Evolutionary conservation across 2,113 vertebrate species (phyloP).

Genomic region (Silurus glanis): DNA sequence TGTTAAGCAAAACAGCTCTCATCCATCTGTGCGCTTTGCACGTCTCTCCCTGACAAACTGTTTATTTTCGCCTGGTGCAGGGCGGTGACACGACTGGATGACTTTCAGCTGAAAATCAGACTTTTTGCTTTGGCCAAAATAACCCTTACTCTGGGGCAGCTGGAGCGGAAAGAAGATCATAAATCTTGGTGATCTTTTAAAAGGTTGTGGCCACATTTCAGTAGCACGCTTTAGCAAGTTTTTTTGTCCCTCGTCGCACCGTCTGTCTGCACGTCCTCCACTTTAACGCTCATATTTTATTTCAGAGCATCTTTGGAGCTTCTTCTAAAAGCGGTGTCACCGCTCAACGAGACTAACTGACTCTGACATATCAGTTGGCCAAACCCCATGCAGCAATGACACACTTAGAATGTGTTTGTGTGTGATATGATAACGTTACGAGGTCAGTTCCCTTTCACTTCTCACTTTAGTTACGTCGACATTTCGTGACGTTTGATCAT

Average conservation of each 20-base stretch:
- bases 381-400: neutral
- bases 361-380: neutral
- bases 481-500: no score
- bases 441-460: neutral
- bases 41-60: neutral
- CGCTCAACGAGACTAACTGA: no score
- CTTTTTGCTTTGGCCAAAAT: neutral
- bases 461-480: neutral
- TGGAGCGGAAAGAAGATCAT: neutral
- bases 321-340: neutral
- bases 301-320: no score
- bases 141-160: neutral
- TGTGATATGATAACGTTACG: neutral
- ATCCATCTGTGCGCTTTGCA: neutral
- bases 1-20: neutral
- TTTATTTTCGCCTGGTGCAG: neutral
- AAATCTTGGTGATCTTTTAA: constrained; percentile 10
- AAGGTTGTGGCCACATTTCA: neutral
- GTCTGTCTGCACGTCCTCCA: constrained; percentile 20
- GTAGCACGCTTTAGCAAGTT: constrained; percentile 1
- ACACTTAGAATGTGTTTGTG: neutral
- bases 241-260: neutral
- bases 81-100: neutral
- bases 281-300: constrained; percentile 40
- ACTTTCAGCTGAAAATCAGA: neutral